Percentiles rank a stretch among this genome's conserved stretches.
Evolutionary conservation across 1,140 invertebrate genomes (phyloP).

Genomic region (Lordiphosa clarofinis): DNA sequence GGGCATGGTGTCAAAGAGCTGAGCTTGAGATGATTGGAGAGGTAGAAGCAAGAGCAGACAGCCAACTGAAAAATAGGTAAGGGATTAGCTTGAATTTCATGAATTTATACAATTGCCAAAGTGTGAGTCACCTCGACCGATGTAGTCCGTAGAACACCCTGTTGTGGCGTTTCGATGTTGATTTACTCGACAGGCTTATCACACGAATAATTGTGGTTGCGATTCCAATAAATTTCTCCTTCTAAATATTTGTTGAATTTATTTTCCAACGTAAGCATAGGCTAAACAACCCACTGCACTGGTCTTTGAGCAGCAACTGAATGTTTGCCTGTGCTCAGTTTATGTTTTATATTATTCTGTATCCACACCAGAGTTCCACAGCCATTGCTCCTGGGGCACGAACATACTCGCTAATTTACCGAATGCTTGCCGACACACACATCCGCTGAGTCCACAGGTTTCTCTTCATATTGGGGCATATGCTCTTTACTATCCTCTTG

Average conservation of each 20-base stretch:
- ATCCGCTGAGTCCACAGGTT: too few species aligned
- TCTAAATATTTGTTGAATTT: too few species aligned
- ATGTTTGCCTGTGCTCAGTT: constrained; percentile 11
- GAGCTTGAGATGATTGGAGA: background rate
- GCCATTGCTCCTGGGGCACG: too few species aligned
- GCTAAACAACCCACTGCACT: constrained; percentile 4
- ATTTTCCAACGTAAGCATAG: background rate
- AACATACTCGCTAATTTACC: too few species aligned
- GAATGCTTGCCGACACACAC: too few species aligned
- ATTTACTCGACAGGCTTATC: constrained; percentile 17
- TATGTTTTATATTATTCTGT: too few species aligned
- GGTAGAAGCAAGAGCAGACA: too few species aligned
- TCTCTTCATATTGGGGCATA: too few species aligned
- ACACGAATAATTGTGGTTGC: constrained; percentile 7
- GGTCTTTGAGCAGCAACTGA: constrained; percentile 37
- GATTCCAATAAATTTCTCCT: constrained; percentile 29
- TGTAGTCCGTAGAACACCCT: constrained; percentile 17
- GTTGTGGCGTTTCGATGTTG: constrained; percentile 47
- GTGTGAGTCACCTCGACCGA: constrained; percentile 61
- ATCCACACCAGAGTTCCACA: too few species aligned
- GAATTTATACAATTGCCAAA: constrained; percentile 58
- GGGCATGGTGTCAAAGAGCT: constrained; percentile 19
- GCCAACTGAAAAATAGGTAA: too few species aligned
- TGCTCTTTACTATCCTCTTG: too few species aligned
- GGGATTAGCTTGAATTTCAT: constrained; percentile 28